phyloP scores from a whole-genome alignment of 2,113 vertebrate species.

The Spermophilus dauricus region DNA sequence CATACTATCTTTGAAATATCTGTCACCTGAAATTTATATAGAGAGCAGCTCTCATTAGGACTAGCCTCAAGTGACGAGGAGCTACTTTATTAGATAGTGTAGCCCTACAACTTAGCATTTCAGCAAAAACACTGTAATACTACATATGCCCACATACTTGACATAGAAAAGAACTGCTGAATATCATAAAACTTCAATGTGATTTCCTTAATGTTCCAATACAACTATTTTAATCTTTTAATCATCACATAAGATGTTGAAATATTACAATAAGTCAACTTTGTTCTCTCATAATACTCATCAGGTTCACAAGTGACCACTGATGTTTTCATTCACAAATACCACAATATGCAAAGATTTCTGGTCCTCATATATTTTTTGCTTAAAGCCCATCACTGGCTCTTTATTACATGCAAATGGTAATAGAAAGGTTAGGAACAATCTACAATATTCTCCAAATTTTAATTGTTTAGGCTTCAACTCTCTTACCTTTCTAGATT shows the following conservation, averaged over 20 bases:
- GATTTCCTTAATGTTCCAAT: neutral
- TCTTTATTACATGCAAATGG: neutral
- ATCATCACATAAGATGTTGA: neutral
- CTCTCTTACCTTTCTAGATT: neutral
- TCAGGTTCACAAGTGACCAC: neutral
- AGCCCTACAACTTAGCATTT: neutral
- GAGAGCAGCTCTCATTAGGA: neutral
- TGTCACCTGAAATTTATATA: neutral
- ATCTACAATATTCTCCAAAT: neutral
- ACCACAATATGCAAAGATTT: neutral
- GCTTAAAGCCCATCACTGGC: neutral
- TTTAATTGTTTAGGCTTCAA: neutral
- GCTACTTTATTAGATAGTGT: neutral
- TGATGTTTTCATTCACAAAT: neutral
- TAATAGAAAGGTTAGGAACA: neutral
- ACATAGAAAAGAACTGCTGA: neutral
- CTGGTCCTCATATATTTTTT: neutral
- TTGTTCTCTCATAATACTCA: neutral
- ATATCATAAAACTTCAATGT: neutral
- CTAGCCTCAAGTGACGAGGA: neutral
- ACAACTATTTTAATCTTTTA: neutral
- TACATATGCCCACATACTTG: neutral
- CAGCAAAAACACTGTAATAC: neutral
- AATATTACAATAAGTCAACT: neutral
- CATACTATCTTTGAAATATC: neutral